Percentiles rank a stretch among this genome's conserved stretches.
Conservation (phyloP, 2,888 invertebrate species). For the Sycophila texana region DNA sequence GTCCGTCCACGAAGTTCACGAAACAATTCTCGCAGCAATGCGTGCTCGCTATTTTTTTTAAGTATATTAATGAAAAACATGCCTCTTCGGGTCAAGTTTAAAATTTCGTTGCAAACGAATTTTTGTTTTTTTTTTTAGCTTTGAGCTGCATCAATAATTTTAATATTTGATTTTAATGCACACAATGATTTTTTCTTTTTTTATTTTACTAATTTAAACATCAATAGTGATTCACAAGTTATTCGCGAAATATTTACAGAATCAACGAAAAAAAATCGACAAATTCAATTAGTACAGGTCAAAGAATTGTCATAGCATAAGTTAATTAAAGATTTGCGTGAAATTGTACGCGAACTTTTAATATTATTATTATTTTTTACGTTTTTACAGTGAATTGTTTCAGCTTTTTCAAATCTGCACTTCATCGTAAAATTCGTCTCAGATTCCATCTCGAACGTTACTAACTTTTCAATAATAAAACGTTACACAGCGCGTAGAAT, state of each 20-base stretch:
- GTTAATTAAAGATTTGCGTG: neutral
- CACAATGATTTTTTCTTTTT: conserved; percentile 25
- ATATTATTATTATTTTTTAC: conserved; percentile 1
- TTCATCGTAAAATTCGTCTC: neutral
- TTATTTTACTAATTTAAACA: conserved; percentile 31
- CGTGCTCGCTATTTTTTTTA: conserved; percentile 7
- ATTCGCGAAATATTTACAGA: conserved; percentile 43
- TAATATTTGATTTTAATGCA: conserved; percentile 49
- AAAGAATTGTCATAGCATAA: neutral
- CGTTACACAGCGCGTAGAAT: conserved; percentile 6
- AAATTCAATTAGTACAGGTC: conserved; percentile 1
- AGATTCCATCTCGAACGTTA: neutral
- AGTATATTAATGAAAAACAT: conserved; percentile 1
- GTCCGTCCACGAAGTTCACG: conserved; percentile 16
- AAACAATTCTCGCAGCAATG: conserved; percentile 45
- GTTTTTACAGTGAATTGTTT: conserved; percentile 6
- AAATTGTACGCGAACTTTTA: conserved; percentile 32
- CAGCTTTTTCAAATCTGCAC: neutral
- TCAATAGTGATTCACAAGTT: conserved; percentile 17
- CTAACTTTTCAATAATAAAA: conserved; percentile 9
- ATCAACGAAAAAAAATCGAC: conserved; percentile 24
- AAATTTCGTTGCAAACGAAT: conserved; percentile 49
- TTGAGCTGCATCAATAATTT: conserved; percentile 5
- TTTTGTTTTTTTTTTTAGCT: conserved; percentile 21
- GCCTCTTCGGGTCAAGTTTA: neutral